Evolutionary conservation across 2,113 vertebrate species (phyloP).

Genomic region (Chauna torquata): DNA sequence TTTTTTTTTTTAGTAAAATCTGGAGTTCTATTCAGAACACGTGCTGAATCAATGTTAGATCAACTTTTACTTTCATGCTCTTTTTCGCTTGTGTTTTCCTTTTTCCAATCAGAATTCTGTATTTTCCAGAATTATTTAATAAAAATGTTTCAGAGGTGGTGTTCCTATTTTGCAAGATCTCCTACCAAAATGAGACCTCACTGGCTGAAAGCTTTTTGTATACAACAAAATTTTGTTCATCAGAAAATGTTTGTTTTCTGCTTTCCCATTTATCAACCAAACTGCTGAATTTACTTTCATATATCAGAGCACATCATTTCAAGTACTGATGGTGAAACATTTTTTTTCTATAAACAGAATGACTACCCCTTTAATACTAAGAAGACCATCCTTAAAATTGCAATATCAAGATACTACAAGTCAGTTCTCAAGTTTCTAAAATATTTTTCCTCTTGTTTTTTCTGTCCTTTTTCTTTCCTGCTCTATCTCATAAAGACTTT

Average conservation of each 20-base stretch:
- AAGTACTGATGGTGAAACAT: not conserved
- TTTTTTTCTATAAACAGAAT: not conserved
- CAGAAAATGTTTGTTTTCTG: not conserved
- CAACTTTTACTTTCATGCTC: not conserved
- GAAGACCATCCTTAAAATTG: not conserved
- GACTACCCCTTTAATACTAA: not conserved
- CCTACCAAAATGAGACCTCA: not conserved
- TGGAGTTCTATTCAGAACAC: not conserved
- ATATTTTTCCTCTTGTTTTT: not conserved
- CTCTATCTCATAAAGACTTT: not conserved
- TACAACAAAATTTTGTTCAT: not conserved
- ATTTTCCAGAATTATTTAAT: not conserved
- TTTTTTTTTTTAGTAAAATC: not conserved
- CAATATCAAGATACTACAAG: not conserved
- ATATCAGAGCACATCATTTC: not conserved
- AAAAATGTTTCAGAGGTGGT: not conserved
- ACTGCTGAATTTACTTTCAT: not conserved
- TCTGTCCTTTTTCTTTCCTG: not conserved
- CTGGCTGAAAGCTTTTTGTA: not conserved
- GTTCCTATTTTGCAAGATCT: not conserved
- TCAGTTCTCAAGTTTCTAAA: not conserved
- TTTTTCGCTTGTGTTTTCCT: not conserved
- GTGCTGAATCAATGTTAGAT: not conserved
- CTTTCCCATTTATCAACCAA: not conserved
- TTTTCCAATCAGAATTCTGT: not conserved